These are phyloP conservation scores for Cyprinodon tularosa DNA, from an alignment of 2,113 vertebrate genomes.

Conservation along the genomic window DNA sequence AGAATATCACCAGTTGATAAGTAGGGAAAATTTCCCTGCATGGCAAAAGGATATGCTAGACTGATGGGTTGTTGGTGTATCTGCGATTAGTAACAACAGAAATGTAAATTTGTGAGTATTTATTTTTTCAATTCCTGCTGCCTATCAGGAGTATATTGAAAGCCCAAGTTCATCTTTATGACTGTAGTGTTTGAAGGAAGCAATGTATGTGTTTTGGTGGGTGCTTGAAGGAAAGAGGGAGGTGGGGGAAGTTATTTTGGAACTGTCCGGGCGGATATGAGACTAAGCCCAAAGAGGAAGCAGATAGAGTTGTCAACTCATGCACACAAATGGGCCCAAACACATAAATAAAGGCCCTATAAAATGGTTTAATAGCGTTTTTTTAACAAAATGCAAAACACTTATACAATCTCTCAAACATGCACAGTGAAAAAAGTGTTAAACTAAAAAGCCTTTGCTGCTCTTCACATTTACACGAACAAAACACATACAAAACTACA, in stretches of 20 bases:
- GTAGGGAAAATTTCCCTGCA: conserved; percentile 84
- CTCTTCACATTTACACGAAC: background rate
- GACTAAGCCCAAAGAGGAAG: conserved; percentile 85
- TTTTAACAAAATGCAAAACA: background rate
- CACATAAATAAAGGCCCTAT: conserved; percentile 4
- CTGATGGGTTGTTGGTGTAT: background rate
- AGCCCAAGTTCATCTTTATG: conserved; percentile 87
- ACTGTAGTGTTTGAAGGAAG: conserved; percentile 87
- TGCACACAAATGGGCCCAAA: conserved; percentile 13
- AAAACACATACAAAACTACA: conserved; percentile 3
- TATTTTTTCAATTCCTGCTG: conserved; percentile 28
- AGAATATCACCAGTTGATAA: conserved; percentile 75
- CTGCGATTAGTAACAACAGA: background rate
- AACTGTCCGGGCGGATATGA: conserved; percentile 86
- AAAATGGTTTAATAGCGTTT: background rate
- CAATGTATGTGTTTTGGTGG: conserved; percentile 72
- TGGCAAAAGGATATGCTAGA: conserved; percentile 74
- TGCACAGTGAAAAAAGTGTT: conserved; percentile 21
- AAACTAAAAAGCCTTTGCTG: conserved; percentile 26
- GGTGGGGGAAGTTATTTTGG: conserved; percentile 86
- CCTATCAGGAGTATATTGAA: conserved; percentile 87
- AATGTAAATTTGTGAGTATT: conserved; percentile 5
- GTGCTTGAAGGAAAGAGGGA: conserved; percentile 49
- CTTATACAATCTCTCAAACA: conserved; percentile 22
- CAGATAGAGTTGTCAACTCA: conserved; percentile 80